Base-by-base conservation (phyloP, 2,888 invertebrate genomes). In the Brachycybe producta region DNA sequence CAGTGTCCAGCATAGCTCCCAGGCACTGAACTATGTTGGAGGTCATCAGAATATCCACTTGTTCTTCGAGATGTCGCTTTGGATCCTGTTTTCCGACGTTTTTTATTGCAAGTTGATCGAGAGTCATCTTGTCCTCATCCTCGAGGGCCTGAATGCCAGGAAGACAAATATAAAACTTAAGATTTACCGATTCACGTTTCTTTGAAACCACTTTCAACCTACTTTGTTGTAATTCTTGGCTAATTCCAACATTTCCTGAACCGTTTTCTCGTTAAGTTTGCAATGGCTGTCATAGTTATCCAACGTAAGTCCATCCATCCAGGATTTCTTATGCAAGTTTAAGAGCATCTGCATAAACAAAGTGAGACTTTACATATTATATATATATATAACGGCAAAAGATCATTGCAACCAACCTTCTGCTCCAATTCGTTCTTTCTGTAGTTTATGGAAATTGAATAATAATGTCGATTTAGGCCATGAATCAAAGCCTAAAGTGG, bases 81-180 rank as follows among this genome's bases (percentile, higher is more conserved):
- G 98, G 98, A 68, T 98, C 98, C 62, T 71, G 70, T 63, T 75
- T 98, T 49, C 98, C 98, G 54, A 99, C 97, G 73, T 98, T 98
- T 70, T 98, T 98, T 63, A 98, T 97, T 19, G 95, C 98, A 69
- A 98, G 72, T 67, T 98, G 97, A 69, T 97, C 95, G 1, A 94
- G 90, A 3, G 97, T 97, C 95, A 98, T 95, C 68, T 92, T 95
- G 64, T 98, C 97, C 67, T 98, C 98, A 61, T 98, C 98, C 70
- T 98, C 97, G 54, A 98, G 72, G 5, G 97, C 88, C 76, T 81
- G 58, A 30, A 61, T n/a, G n/a, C n/a, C n/a, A n/a, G n/a, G n/a
- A n/a, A n/a, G n/a, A 61, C 51, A 49, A 42, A 53, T 30, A 30
- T n/a, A 52, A 8, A 41, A 53, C 5, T 40, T 45, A 51, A 19